Base-by-base conservation (phyloP, 2,888 invertebrate genomes). In the Pemphredon lugubris region DNA sequence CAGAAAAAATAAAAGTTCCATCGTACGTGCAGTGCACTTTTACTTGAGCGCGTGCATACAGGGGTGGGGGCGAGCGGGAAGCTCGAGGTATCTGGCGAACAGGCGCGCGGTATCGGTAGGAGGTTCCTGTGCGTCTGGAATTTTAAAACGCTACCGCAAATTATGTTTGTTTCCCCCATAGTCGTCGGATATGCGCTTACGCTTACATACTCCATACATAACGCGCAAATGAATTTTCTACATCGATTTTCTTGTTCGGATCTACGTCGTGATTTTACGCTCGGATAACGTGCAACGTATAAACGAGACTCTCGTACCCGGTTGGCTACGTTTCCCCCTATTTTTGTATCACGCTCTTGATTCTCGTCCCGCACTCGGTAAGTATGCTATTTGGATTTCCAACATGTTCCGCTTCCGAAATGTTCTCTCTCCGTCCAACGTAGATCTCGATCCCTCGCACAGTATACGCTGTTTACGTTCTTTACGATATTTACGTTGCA, bases 11-110 rank as follows among this genome's bases (percentile, higher is more conserved):
- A 69, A 66, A 60, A 65, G 58, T 72, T 48, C 37, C 20, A 59
- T 63, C 68, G 69, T 79, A 78, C 78, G 78, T 79, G 78, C 78
- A 50, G 73, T 78, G 78, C 79, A 79, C 70, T 70, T 79, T 78
- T 78, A 78, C 75, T 65, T 61, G 75, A 75, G 79, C 79, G 73
- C 75, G n/a, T n/a, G n/a, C n/a, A n/a, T n/a, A n/a, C n/a, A n/a
- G n/a, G n/a, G n/a, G n/a, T n/a, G n/a, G n/a, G n/a, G n/a, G n/a
- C 76, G 66, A 54, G 67, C 21, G 44, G 51, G 55, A 75, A 74
- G 69, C 72, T 77, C 72, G 75, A n/a, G n/a, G n/a, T n/a, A n/a
- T n/a, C 59, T 55, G 65, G 66, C 20, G 26, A 26, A n/a, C n/a
- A n/a, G n/a, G n/a, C n/a, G 39, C 50, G 34, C 45, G 58, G 58